Evolutionary conservation across 1,140 invertebrate genomes (phyloP).

Genomic region (Leptinotarsa lineolata): DNA sequence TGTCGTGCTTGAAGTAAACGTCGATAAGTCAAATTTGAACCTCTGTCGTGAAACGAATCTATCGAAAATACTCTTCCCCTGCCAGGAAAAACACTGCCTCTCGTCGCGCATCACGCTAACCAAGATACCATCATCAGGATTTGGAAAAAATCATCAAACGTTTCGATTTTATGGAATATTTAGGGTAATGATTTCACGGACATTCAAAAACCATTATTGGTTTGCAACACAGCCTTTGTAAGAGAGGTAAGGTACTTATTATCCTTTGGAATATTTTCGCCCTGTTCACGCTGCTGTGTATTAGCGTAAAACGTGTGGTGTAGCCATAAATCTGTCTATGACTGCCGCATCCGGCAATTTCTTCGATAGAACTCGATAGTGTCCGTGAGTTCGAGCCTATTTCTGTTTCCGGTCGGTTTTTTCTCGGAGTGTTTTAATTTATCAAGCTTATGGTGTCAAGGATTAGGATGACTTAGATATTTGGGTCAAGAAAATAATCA

Average conservation of each 20-base stretch:
- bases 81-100: too few relatives aligned
- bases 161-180: too few relatives aligned
- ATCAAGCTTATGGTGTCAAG: not conserved
- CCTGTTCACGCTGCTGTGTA: not conserved
- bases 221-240: not conserved
- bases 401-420: not conserved
- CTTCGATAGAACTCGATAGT: not conserved
- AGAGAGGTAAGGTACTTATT: too few relatives aligned
- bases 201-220: too few relatives aligned
- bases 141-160: too few relatives aligned
- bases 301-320: not conserved
- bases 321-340: constrained; percentile 5
- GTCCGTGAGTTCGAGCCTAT: not conserved
- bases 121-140: too few relatives aligned
- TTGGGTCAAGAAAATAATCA: not conserved
- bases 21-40: too few relatives aligned
- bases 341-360: constrained; percentile 14
- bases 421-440: not conserved
- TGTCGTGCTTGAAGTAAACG: too few relatives aligned
- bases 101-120: too few relatives aligned
- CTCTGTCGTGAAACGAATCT: too few relatives aligned
- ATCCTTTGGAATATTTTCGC: not conserved
- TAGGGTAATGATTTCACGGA: too few relatives aligned
- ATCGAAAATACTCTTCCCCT: too few relatives aligned
- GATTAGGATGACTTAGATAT: not conserved